Conservation (phyloP, 2,797 vertebrate species). For the Psittacula derbiana region DNA sequence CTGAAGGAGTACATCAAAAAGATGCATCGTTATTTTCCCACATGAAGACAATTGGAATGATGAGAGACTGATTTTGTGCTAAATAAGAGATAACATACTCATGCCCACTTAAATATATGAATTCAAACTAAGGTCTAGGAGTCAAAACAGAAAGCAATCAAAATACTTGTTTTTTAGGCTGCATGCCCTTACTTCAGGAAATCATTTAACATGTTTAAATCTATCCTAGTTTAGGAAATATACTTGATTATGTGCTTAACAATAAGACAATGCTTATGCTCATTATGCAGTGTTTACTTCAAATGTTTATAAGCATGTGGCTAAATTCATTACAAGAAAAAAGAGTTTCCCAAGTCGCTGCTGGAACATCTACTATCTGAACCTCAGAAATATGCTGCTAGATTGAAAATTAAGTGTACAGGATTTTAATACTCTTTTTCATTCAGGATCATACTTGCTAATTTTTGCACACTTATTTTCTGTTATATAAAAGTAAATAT, state of each 20-base stretch:
- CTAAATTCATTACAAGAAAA: not conserved
- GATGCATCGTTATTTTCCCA: constrained; percentile 8
- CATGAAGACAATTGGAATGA: constrained; percentile 36
- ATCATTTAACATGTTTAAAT: not conserved
- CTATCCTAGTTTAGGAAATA: not conserved
- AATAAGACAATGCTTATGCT: not conserved
- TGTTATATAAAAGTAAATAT: not conserved
- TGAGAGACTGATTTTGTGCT: constrained; percentile 25
- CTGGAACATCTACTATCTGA: not conserved
- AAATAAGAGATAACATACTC: constrained; percentile 23
- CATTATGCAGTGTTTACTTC: not conserved
- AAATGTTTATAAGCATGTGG: not conserved
- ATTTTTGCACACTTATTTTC: not conserved
- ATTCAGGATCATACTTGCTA: not conserved
- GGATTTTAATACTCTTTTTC: not conserved
- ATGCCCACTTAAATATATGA: constrained; percentile 31
- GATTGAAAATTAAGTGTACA: not conserved
- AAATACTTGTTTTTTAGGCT: not conserved
- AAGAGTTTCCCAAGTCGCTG: not conserved
- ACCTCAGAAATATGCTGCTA: not conserved
- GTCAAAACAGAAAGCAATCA: constrained; percentile 2
- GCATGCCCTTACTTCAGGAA: not conserved
- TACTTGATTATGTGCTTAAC: not conserved
- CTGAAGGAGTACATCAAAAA: constrained; percentile 5
- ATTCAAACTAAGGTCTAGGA: constrained; percentile 48